Conservation (phyloP, 2,888 invertebrate genomes). For the Argynnis bischoffii region DNA sequence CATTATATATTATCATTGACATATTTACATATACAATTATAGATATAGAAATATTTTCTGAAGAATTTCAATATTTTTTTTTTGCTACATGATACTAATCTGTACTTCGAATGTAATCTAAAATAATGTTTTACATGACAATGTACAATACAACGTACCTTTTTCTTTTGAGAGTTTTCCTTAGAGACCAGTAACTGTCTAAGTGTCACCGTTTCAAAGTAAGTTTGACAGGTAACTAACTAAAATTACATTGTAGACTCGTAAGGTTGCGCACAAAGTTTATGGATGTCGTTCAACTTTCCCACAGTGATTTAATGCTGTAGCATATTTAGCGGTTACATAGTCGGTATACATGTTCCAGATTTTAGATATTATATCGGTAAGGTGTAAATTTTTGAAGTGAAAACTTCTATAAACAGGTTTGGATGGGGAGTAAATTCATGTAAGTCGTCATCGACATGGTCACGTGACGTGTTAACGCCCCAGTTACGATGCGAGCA, state of each 20-base stretch:
- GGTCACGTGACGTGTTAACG: too few species aligned
- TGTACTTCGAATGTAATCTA: too few species aligned
- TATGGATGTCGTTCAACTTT: constrained; percentile 10
- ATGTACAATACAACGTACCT: not conserved
- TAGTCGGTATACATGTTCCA: not conserved
- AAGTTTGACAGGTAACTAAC: constrained; percentile 20
- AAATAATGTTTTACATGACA: not conserved
- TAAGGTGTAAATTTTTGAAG: too few species aligned
- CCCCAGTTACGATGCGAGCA: too few species aligned
- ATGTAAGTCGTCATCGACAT: too few species aligned
- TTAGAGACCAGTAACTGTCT: constrained; percentile 11
- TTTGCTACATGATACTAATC: too few species aligned
- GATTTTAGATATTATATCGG: not conserved
- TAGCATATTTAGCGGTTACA: constrained; percentile 5
- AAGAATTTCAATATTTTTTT: too few species aligned
- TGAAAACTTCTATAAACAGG: too few species aligned
- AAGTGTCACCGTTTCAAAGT: constrained; percentile 13
- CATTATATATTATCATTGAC: too few species aligned
- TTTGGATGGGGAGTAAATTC: too few species aligned
- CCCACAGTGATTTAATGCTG: constrained; percentile 8
- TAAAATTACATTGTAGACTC: constrained; percentile 21
- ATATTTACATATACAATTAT: too few species aligned
- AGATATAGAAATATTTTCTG: too few species aligned
- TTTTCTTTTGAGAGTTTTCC: constrained; percentile 13
- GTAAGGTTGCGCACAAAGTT: constrained; percentile 6